Base-by-base conservation (phyloP, 2,888 invertebrate genomes). In the Caenorhabditis doughertyi region DNA sequence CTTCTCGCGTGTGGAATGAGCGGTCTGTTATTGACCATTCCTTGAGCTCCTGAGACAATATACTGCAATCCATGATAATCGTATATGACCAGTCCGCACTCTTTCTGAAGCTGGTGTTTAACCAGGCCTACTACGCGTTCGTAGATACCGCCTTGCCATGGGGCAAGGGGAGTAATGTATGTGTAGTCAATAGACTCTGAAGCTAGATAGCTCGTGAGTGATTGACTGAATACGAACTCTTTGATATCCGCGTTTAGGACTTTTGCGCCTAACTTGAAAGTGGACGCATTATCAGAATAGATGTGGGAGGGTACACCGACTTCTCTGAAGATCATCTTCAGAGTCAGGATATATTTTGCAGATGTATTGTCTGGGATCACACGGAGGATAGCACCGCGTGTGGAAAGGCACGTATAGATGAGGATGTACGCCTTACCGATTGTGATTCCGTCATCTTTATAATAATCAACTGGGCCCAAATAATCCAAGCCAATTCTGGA, bases 111-210 rank as follows among this genome's bases (percentile, higher is more conserved):
- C 5, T 65, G 67, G 0, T 35, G 21, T 18, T 74, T 74, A 0
- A 76, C 53, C 0, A 79, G 25, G 0, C 91, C 88, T 7, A 92
- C 89, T 3, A 93, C 76, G n/a, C 92, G 86, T 84, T 93, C 92
- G 89, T 92, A 93, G 84, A 91, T 92, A 32, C 93, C 92, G 51
- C 92, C 92, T 92, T 92, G 92, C 92, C 93, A 93, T 0, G 92
- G 85, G 3, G 92, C 91, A 0, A 88, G 81, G 3, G 92, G 92
- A 4, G 92, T 91, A 64, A 91, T 93, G 80, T 92, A 92, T 1
- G 21, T 3, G 25, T 25, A 51, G 13, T 51, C 25, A 11, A 51
- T 25, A 4, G 8, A 1, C 3, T 11, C 2, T 3, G 23, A 3
- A 2, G 23, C 60, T 13, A 60, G n/a, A 5, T 8, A 60, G 1